phyloP scores from a whole-genome alignment of 2,797 vertebrate species.

The Monodelphis domestica region DNA sequence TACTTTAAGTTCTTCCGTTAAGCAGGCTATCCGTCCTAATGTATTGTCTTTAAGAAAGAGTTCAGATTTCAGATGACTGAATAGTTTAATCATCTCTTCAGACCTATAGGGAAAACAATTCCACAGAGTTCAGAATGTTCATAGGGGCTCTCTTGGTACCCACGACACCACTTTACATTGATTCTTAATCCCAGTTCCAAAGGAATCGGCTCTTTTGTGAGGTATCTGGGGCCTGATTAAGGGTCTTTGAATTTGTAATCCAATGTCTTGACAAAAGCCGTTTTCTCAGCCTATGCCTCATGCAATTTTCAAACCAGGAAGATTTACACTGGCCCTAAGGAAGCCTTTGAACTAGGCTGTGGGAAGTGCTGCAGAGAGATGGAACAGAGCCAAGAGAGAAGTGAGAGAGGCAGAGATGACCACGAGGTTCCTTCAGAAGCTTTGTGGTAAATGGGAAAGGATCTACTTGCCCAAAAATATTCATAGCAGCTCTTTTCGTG shows the following conservation, averaged over 20 bases:
- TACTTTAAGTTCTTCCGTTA: constrained; percentile 86
- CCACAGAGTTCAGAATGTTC: background rate
- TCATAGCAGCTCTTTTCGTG: no score
- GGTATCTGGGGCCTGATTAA: background rate
- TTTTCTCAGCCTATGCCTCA: background rate
- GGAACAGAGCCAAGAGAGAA: background rate
- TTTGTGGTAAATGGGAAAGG: no score
- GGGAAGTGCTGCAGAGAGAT: background rate
- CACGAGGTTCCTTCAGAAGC: background rate
- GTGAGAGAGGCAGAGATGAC: background rate
- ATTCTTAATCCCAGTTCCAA: background rate
- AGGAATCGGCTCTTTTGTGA: background rate
- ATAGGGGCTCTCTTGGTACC: background rate
- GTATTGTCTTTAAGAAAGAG: constrained; percentile 85
- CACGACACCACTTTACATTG: background rate
- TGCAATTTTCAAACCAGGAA: background rate
- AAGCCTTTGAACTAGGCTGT: background rate
- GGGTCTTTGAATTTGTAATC: background rate
- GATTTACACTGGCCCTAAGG: background rate
- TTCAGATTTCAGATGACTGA: constrained; percentile 87
- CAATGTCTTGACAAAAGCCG: background rate
- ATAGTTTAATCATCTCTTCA: constrained; percentile 87
- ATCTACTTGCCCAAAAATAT: no score
- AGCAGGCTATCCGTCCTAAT: constrained; percentile 83
- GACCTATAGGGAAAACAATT: constrained; percentile 79